Percentiles rank a stretch among this genome's conserved stretches.
Evolutionary conservation across 2,113 vertebrate genomes (phyloP).

Genomic region (Pygoscelis adeliae): DNA sequence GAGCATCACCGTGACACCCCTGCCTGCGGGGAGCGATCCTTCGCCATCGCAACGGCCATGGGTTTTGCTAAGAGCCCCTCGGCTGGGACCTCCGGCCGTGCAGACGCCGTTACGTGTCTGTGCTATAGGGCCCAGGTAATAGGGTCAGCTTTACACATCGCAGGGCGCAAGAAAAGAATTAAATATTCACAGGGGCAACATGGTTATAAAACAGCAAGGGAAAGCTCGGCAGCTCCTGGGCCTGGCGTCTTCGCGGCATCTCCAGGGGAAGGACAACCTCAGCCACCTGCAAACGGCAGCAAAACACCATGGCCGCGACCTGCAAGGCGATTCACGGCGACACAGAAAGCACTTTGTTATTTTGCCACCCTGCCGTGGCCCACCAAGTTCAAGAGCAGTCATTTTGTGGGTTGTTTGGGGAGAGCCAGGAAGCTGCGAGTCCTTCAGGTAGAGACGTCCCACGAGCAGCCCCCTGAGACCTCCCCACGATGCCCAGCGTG

Average conservation of each 20-base stretch:
- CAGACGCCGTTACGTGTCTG: rapidly evolving
- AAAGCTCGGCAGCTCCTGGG: too few relatives aligned
- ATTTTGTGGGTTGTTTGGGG: too few relatives aligned
- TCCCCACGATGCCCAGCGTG: rapidly evolving
- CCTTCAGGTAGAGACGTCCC: rapidly evolving
- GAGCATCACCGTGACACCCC: rapidly evolving
- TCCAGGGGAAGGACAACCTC: neutral
- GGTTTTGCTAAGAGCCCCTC: neutral
- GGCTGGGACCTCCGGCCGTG: neutral
- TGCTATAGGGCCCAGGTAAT: neutral
- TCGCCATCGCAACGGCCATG: rapidly evolving
- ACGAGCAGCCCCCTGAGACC: neutral
- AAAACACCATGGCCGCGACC: rapidly evolving
- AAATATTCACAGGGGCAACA: neutral
- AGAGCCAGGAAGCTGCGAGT: neutral
- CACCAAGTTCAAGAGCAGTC: neutral
- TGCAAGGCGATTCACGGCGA: rapidly evolving
- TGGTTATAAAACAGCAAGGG: neutral
- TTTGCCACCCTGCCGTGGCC: neutral
- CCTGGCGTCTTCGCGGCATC: neutral
- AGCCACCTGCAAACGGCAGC: neutral
- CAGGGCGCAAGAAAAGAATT: neutral
- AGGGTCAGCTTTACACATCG: neutral
- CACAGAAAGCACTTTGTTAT: too few relatives aligned
- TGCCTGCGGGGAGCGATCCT: neutral